Evolutionary conservation across 2,113 vertebrate species (phyloP), one percentile per base, ranked within the genome.

Genomic region (Oryzias woworae): DNA sequence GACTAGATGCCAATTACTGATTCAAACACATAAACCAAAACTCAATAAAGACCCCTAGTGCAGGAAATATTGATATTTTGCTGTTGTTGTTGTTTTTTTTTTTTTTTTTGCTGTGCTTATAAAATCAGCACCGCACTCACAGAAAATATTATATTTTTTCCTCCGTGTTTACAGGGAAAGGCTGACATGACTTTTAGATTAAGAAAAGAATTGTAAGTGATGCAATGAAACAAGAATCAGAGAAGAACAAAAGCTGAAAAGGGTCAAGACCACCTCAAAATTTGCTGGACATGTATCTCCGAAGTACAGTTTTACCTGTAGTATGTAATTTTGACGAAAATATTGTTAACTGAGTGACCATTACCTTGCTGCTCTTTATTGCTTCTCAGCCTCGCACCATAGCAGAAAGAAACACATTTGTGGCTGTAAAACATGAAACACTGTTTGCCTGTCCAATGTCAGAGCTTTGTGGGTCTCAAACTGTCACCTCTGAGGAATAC

Each of bases 1-100:
- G 76, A 79, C 49, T 81, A 55, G 63, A 71, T 83, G 81, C 89
- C 79, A 88, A 86, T 90, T 88, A 90, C 90, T 90, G 86, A 91
- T 91, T 87, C 58, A 70, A 87, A 86, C 83, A 91, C 89, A 87
- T 87, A 85, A 89, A 81, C 69, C 75, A 69, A 80, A 80, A 89
- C 81, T 87, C 82, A 85, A 81, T 63, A 13, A 67, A 68, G 83
- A 82, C 44, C 20, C 67, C 64, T 69, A 71, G 83, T 85, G 65
- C 80, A 69, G 66, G 70, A 73, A 77, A 71, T 75, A 74, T 58
- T 68, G 73, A 75, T 88, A 77, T 81, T 80, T 83, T 80, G 74
- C 69, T 61, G 6, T 86, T 76, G 60, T 71, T 75, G 20, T 77
- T 71, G n/a, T 31, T 31, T 31, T 5, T 7, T 31, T 7, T 36